phyloP scores from a whole-genome alignment of 2,113 vertebrate species.

The Asarcornis scutulata region DNA sequence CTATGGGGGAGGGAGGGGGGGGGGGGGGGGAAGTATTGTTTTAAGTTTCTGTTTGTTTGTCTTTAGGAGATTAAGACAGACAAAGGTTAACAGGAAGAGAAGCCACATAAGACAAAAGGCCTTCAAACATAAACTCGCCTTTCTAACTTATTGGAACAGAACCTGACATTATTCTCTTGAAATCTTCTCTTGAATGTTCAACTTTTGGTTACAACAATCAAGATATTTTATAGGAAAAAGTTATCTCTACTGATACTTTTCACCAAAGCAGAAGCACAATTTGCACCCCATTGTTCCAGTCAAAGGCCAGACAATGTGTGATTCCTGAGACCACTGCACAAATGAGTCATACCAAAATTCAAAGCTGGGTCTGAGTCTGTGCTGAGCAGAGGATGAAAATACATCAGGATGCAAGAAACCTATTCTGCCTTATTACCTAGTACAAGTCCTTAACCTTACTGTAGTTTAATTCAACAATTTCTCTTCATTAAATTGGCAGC shows the following conservation, averaged over 20 bases:
- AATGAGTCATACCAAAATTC: background rate
- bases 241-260: background rate
- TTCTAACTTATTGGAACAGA: background rate
- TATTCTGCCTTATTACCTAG: background rate
- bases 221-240: background rate
- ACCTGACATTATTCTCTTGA: background rate
- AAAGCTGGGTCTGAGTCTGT: background rate
- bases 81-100: background rate
- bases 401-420: background rate
- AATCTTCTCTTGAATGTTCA: background rate
- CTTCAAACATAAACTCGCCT: background rate
- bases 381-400: background rate
- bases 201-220: background rate
- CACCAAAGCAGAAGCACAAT: background rate
- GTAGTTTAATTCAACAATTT: background rate
- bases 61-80: background rate
- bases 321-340: background rate
- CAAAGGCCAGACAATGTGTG: background rate
- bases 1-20: background rate
- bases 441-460: background rate
- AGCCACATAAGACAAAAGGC: background rate
- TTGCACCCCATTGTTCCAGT: background rate
- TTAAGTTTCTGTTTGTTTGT: background rate
- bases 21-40: rapidly evolving
- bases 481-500: background rate